These are phyloP conservation scores for Philypnodon macrostomus DNA, from an alignment of 2,797 vertebrate species.

Conservation along the genomic window DNA sequence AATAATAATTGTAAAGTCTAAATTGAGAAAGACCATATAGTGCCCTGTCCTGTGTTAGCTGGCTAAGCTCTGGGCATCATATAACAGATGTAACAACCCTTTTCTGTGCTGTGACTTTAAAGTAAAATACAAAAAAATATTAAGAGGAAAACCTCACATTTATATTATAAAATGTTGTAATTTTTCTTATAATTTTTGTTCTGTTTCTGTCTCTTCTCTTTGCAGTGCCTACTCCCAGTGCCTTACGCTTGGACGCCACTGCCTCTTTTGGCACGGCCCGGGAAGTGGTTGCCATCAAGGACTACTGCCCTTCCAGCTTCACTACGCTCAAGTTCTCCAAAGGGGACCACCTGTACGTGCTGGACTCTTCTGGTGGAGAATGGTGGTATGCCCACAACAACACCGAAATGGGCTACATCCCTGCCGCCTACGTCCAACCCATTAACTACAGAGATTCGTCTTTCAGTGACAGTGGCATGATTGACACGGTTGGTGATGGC, in stretches of 20 bases:
- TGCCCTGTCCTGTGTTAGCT: too few species aligned
- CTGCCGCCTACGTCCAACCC: slow-evolving; percentile 89
- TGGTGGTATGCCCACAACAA: slow-evolving; percentile 99
- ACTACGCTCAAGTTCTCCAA: slow-evolving; percentile 94
- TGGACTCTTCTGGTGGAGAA: slow-evolving; percentile 92
- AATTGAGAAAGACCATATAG: too few species aligned
- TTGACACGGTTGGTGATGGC: slow-evolving; percentile 86
- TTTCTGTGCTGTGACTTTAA: too few species aligned
- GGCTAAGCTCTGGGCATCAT: too few species aligned
- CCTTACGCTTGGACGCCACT: slow-evolving; percentile 86
- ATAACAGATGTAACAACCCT: too few species aligned
- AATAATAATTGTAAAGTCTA: too few species aligned
- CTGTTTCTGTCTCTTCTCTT: slow-evolving; percentile 8
- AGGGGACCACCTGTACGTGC: slow-evolving; percentile 91
- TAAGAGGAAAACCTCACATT: too few species aligned
- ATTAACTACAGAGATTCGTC: slow-evolving; percentile 84
- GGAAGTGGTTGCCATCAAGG: slow-evolving; percentile 93
- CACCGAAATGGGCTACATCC: slow-evolving; percentile 97
- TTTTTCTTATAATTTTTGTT: too few species aligned
- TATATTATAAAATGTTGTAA: too few species aligned
- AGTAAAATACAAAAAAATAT: too few species aligned
- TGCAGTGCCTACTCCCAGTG: slow-evolving; percentile 95
- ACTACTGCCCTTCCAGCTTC: slow-evolving; percentile 93
- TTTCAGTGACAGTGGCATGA: slow-evolving; percentile 92
- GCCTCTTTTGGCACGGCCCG: slow-evolving; percentile 84